Evolutionary conservation across 2,113 vertebrate genomes (phyloP).

Genomic region (Hydropotes inermis): DNA sequence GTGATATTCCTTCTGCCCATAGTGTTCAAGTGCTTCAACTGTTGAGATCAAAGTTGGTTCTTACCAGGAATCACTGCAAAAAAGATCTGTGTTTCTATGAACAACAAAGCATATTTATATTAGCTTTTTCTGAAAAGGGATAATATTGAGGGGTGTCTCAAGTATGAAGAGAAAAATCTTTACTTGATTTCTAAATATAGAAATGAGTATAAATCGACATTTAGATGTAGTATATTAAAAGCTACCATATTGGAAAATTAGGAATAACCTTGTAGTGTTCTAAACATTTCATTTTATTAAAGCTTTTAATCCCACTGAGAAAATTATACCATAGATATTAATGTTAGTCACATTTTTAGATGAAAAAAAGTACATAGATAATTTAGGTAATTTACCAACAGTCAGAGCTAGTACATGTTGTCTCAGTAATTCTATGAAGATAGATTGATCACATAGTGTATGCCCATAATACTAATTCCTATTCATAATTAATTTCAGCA

Average conservation of each 20-base stretch:
- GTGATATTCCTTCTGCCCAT: neutral
- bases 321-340: rapidly evolving
- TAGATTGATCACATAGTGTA: neutral
- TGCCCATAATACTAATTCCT: neutral
- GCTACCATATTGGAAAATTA: neutral
- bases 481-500: neutral
- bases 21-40: neutral
- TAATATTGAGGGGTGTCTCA: neutral
- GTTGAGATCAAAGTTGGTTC: neutral
- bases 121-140: no score
- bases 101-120: rapidly evolving
- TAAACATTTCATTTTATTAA: neutral
- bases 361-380: neutral
- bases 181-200: neutral
- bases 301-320: neutral
- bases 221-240: neutral
- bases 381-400: neutral
- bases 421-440: neutral
- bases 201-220: neutral
- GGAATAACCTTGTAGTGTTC: rapidly evolving
- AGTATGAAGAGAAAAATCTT: neutral
- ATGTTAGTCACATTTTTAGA: neutral
- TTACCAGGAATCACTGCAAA: neutral
- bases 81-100: neutral
- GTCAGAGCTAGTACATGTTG: neutral